Evolutionary conservation across 2,113 vertebrate species (phyloP).

Genomic region (Petrocephalus zakoni): DNA sequence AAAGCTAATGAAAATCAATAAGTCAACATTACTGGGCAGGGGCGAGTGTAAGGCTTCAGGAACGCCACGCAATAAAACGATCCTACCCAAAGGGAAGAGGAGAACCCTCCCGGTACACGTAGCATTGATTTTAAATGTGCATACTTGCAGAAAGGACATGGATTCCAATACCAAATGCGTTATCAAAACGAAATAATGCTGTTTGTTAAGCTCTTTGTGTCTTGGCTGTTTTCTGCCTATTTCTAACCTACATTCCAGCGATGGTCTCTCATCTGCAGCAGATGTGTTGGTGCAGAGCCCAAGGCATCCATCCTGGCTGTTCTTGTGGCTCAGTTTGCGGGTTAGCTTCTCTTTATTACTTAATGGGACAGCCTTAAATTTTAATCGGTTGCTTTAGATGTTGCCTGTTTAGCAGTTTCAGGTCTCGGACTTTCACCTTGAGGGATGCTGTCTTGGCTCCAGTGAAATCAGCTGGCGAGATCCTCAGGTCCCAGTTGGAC

Average conservation of each 20-base stretch:
- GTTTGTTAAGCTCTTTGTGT: background rate
- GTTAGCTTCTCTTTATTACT: constrained; percentile 22
- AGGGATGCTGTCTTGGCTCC: constrained; percentile 22
- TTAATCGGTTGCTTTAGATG: constrained; percentile 36
- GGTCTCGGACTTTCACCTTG: constrained; percentile 48
- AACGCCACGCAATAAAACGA: background rate
- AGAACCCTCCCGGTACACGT: background rate
- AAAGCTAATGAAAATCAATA: background rate
- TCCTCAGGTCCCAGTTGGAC: constrained; percentile 16
- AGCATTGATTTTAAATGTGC: background rate
- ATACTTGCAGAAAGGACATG: background rate
- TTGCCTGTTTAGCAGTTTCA: constrained; percentile 33
- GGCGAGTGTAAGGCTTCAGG: background rate
- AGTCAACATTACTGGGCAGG: background rate
- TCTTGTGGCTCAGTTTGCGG: constrained; percentile 2
- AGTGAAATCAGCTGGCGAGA: constrained; percentile 14
- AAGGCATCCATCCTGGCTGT: background rate
- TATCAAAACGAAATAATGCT: background rate
- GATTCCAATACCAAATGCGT: background rate
- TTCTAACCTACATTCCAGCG: constrained; percentile 9
- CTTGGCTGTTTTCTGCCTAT: background rate
- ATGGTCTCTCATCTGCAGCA: background rate
- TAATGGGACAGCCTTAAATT: constrained; percentile 26
- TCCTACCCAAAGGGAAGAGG: background rate
- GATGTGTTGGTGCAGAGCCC: background rate